phyloP scores from a whole-genome alignment of 2,113 vertebrate genomes.

The Panthera tigris region DNA sequence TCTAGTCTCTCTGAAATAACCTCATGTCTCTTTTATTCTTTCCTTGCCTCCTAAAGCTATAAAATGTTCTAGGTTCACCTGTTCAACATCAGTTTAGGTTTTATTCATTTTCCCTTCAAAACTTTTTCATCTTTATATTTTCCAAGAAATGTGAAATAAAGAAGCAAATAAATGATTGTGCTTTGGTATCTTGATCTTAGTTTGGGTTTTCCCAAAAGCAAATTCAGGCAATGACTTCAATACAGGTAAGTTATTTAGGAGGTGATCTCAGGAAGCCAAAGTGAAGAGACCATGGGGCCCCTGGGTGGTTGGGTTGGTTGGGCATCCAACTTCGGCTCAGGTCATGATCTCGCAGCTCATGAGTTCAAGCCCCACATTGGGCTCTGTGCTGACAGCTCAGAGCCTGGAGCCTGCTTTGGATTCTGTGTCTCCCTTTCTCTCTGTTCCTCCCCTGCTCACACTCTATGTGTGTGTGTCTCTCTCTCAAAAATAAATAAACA shows the following conservation, averaged over 20 bases:
- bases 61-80: neutral
- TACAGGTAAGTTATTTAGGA: neutral
- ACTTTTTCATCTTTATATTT: neutral
- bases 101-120: neutral
- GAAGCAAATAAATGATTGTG: neutral
- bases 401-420: no score
- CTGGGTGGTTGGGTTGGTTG: no score
- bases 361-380: no score
- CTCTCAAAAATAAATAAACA: no score
- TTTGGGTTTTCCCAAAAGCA: constrained; percentile 25
- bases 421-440: no score
- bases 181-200: neutral
- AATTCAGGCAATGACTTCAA: neutral
- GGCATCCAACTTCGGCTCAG: no score
- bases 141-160: neutral
- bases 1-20: neutral
- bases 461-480: no score
- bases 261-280: neutral
- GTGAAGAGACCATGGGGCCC: neutral
- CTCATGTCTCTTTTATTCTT: neutral
- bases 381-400: no score
- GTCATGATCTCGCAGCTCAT: no score
- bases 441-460: no score
- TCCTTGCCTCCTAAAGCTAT: neutral
- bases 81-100: neutral